Evolutionary conservation across 2,797 vertebrate species (phyloP).

Genomic region (Vipera latastei): DNA sequence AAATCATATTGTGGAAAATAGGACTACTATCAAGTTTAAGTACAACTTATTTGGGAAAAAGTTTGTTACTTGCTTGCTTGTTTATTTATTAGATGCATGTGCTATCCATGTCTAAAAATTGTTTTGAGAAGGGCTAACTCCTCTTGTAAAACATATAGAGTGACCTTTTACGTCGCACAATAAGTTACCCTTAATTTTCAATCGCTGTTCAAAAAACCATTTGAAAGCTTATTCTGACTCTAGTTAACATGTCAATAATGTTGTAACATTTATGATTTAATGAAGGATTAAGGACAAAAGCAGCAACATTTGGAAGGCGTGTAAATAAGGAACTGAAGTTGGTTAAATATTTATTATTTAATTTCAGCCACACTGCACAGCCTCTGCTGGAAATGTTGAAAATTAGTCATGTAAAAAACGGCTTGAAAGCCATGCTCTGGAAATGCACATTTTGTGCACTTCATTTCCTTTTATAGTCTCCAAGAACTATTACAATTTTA

Average conservation of each 20-base stretch:
- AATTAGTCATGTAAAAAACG: conserved; percentile 70
- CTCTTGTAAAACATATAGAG: not conserved
- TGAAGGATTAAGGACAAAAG: conserved; percentile 20
- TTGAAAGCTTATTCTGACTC: conserved; percentile 13
- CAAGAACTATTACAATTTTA: conserved; percentile 74
- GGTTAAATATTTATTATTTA: conserved; percentile 71
- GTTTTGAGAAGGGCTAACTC: not conserved
- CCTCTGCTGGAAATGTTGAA: conserved; percentile 57
- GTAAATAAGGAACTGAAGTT: conserved; percentile 17
- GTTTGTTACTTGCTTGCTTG: not conserved
- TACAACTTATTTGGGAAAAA: not conserved
- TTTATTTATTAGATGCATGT: not conserved
- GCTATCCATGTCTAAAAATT: not conserved
- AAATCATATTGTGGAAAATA: not conserved
- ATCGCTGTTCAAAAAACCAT: conserved; percentile 1
- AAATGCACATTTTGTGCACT: conserved; percentile 71
- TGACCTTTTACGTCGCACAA: not conserved
- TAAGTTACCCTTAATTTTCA: not conserved
- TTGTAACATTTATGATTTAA: conserved; percentile 45
- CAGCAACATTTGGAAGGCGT: not conserved
- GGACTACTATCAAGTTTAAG: not conserved
- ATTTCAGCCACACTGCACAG: conserved; percentile 60
- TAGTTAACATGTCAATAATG: not conserved
- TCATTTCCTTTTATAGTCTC: conserved; percentile 75
- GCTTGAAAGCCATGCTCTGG: conserved; percentile 65